A percentile compares a stretch with the other conserved stretches of the same genome.
Conservation (phyloP, 2,113 vertebrate genomes). For the Melanotaenia duboulayi region DNA sequence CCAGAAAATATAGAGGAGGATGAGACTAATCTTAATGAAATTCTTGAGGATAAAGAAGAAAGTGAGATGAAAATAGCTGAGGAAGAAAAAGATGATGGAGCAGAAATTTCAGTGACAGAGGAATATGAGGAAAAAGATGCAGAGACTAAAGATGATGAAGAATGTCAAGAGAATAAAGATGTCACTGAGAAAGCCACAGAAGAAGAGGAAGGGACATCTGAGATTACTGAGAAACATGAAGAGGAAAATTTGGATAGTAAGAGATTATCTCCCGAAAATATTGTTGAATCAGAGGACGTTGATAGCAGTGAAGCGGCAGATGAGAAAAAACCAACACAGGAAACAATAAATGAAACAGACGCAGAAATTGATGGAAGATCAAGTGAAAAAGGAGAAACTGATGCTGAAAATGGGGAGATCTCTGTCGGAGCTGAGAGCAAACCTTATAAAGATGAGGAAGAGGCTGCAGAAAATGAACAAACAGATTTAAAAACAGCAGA, state of each 20-base stretch:
- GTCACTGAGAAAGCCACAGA: neutral
- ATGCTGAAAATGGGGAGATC: constrained; percentile 66
- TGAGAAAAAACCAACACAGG: neutral
- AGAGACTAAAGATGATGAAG: constrained; percentile 16
- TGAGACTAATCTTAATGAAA: neutral
- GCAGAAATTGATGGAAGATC: neutral
- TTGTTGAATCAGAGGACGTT: constrained; percentile 20
- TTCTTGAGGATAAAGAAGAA: neutral
- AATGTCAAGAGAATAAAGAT: constrained; percentile 13
- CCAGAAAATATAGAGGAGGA: constrained; percentile 16
- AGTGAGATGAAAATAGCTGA: constrained; percentile 8
- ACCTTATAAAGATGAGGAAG: neutral
- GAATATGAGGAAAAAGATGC: neutral
- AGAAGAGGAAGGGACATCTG: constrained; percentile 17
- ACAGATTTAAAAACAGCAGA: neutral
- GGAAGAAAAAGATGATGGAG: constrained; percentile 5
- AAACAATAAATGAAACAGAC: neutral
- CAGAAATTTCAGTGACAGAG: constrained; percentile 8
- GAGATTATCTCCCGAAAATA: constrained; percentile 22
- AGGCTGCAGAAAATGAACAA: constrained; percentile 5
- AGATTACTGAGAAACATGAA: constrained; percentile 17
- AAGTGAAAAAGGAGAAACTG: constrained; percentile 30
- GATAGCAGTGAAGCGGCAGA: constrained; percentile 13
- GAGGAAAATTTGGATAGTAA: neutral
- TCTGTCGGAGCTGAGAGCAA: constrained; percentile 5